Base-by-base conservation (phyloP, 2,113 vertebrate species). In the Hippopotamus amphibius region DNA sequence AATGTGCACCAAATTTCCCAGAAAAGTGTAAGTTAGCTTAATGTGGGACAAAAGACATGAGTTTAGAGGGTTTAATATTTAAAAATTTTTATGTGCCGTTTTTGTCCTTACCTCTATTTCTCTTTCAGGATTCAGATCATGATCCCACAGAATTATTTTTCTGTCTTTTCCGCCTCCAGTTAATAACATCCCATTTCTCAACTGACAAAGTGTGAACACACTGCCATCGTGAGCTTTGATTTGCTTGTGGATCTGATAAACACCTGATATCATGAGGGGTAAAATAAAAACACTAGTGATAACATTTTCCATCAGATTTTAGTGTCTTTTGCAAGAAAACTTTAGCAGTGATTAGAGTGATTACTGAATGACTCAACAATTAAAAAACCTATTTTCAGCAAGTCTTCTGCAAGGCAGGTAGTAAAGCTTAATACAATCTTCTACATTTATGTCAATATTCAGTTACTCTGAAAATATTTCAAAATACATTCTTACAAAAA, bases 211-310 rank as follows among this genome's bases (percentile, higher is more conserved):
- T 7, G 99, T 99, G 97, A 99, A 99, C 65, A 99, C 99, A n/a
- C 99, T 99, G 98, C 99, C 99, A 72, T 99, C 99, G 0, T 99
- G 99, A 97, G 99, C 99, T 98, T 99, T 99, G 97, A 99, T 99
- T 98, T 99, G 99, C 86, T 98, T 99, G 96, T 97, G 99, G 98
- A 99, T 99, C 97, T 99, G 99, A 98, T 99, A 99, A 0, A 99
- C 98, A 96, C 99, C 99, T 99, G 95, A 22, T 65, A 68, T 22
- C 24, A 97, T 8, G 59, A 93, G n/a, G 72, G 30, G 77, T 85
- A 95, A 98, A 88, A 96, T 11, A 89, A 89, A 76, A 97, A 95
- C 1, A 55, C 7, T 5, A 65, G 13, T 96, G 0, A 0, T 19
- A 74, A 57, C 22, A 66, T 26, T 85, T 97, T 72, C 24, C 28